Evolutionary conservation across 2,113 vertebrate genomes (phyloP), one percentile per base, ranked within the genome.

Genomic region (Pelvicachromis taeniatus): DNA sequence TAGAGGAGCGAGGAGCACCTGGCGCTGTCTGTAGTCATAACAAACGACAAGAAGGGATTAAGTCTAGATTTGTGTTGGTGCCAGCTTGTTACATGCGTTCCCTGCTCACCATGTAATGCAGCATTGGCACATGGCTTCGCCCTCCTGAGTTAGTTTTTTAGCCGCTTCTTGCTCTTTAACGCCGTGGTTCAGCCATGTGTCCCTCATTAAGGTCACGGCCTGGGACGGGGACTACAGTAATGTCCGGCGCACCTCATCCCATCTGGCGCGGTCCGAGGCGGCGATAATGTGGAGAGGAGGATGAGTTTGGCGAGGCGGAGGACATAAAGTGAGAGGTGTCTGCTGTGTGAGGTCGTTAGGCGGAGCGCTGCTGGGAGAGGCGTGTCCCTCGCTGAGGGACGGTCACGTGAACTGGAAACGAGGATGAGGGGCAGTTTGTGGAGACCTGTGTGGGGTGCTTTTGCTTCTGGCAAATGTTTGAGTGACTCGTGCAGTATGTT

Each of bases 11-110:
- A 85, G 88, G 61, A 93, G 90, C 95, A 95, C 95, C 95, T 94
- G 95, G 87, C 54, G 79, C 92, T 90, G 92, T 94, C 92, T 95
- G 92, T 88, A 93, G 93, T 91, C 93, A 94, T 95, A 94, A 94
- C 92, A 94, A 93, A 94, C 13, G 88, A 92, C 92, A 92, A 85
- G 91, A 78, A 88, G 85, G 89, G 94, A 93, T 95, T 95, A 91
- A 91, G 90, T 85, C 87, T 89, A 89, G 88, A 92, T 93, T 92
- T 95, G 93, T 91, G 77, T 89, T 42, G 79, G 82, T 93, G 95
- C 93, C 93, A 95, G 90, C 91, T 89, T 93, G 86, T 91, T 93
- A 84, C 87, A 89, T 53, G 33, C 80, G 68, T 87, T 90, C 92
- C 85, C 81, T 85, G 68, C 78, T 89, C 85, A 21, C 73, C 73